Evolutionary conservation across 2,113 vertebrate species (phyloP).

Genomic region (Sinocyclocheilus maitianheensis): DNA sequence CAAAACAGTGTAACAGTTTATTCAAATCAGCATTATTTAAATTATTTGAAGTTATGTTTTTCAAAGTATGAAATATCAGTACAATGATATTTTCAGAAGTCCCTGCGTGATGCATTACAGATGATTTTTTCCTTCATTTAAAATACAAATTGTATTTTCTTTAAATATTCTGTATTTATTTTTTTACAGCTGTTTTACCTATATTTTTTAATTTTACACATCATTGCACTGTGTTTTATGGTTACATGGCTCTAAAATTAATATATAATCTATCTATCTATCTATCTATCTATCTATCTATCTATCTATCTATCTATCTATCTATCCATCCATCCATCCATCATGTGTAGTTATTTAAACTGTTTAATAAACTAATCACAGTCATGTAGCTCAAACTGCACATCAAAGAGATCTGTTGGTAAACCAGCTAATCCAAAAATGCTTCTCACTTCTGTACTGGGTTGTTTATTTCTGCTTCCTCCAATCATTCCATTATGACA

Average conservation of each 20-base stretch:
- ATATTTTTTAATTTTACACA: too few relatives aligned
- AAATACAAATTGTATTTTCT: neutral
- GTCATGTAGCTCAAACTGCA: neutral
- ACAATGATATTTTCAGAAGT: neutral
- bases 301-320: neutral
- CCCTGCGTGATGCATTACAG: neutral
- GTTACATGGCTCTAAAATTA: too few relatives aligned
- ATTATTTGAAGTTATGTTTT: neutral
- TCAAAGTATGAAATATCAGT: neutral
- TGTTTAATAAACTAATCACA: neutral
- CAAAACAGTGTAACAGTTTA: neutral
- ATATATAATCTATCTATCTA: too few relatives aligned
- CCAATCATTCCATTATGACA: neutral
- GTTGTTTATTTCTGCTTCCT: slow-evolving; percentile 15
- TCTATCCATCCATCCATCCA: neutral
- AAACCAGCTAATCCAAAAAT: neutral
- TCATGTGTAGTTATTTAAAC: neutral
- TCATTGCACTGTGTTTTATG: too few relatives aligned
- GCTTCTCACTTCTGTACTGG: slow-evolving; percentile 2
- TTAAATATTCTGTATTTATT: too few relatives aligned
- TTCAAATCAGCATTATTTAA: neutral
- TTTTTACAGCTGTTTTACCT: too few relatives aligned
- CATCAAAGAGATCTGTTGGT: neutral
- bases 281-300: too few relatives aligned
- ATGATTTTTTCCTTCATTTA: too few relatives aligned